These are phyloP conservation scores for Alligator mississippiensis DNA, from an alignment of 2,113 vertebrate species.

Conservation along the genomic window DNA sequence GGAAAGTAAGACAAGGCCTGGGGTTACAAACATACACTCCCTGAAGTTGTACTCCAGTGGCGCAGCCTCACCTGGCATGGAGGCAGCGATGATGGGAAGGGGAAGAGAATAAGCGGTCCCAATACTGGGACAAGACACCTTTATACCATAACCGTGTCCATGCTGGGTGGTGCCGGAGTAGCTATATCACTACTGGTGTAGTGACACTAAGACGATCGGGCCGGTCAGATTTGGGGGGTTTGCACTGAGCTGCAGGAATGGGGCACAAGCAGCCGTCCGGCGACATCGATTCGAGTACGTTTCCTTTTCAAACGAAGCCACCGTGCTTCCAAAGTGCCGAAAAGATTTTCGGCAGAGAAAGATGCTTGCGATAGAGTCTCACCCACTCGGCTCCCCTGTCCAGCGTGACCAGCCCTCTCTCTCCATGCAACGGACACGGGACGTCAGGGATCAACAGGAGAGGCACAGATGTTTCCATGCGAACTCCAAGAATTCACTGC, in stretches of 20 bases:
- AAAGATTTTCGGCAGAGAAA: background rate
- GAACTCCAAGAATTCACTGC: conserved; percentile 10
- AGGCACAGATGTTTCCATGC: conserved; percentile 19
- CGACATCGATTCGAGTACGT: conserved; percentile 1
- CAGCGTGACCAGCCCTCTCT: conserved; percentile 25
- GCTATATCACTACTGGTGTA: background rate
- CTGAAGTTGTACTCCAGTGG: too few species aligned
- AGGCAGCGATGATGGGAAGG: too few species aligned
- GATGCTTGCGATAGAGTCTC: conserved; percentile 37
- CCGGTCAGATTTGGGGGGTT: background rate
- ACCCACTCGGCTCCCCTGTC: conserved; percentile 44
- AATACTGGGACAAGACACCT: background rate
- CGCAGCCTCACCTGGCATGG: too few species aligned
- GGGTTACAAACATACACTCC: background rate
- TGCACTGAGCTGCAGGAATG: background rate
- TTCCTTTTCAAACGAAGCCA: background rate
- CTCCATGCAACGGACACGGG: background rate
- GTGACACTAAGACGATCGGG: background rate
- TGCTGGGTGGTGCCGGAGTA: background rate
- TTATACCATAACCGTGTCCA: background rate
- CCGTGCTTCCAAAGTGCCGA: background rate
- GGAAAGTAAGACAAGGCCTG: background rate
- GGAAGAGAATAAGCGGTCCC: background rate
- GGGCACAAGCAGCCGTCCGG: background rate
- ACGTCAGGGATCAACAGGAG: background rate